Percentiles rank a stretch among this genome's conserved stretches.
Evolutionary conservation across 2,888 invertebrate species (phyloP).

Genomic region (Pammene aurita): DNA sequence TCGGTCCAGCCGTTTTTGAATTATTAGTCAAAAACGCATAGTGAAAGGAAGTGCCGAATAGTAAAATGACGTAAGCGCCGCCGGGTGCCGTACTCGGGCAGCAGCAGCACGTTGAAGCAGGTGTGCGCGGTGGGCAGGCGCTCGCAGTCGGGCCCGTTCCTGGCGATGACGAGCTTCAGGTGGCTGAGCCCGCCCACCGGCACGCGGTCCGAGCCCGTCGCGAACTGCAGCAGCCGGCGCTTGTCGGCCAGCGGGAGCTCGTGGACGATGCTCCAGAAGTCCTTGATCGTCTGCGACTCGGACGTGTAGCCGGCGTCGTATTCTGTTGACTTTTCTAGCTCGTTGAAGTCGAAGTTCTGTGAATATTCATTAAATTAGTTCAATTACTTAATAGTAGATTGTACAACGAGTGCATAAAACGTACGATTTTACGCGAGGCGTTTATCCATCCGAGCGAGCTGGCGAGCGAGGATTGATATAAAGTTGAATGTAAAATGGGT

Average conservation of each 20-base stretch:
- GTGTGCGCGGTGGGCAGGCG: conserved; percentile 97
- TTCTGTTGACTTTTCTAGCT: conserved; percentile 94
- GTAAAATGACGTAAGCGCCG: no score
- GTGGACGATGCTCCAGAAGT: conserved; percentile 94
- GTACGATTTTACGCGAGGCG: no score
- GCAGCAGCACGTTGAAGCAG: conserved; percentile 95
- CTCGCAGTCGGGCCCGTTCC: conserved; percentile 96
- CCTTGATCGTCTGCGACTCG: conserved; percentile 90
- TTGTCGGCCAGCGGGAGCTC: conserved; percentile 91
- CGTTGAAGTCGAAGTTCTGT: conserved; percentile 96
- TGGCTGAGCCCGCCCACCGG: conserved; percentile 96
- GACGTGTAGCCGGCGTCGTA: conserved; percentile 96
- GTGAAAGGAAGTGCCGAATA: no score
- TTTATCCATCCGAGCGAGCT: no score
- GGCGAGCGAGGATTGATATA: no score
- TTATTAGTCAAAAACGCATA: no score
- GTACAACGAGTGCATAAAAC: no score
- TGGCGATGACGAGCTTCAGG: conserved; percentile 93
- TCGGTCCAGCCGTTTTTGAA: no score
- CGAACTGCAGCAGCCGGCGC: conserved; percentile 93
- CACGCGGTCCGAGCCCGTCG: conserved; percentile 96
- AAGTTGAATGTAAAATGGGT: no score
- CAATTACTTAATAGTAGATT: no score
- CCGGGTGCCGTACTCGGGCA: conserved; percentile 97
- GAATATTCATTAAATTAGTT: conserved; percentile 43